Base-by-base conservation (phyloP, 2,113 vertebrate genomes). In the Aix galericulata region DNA sequence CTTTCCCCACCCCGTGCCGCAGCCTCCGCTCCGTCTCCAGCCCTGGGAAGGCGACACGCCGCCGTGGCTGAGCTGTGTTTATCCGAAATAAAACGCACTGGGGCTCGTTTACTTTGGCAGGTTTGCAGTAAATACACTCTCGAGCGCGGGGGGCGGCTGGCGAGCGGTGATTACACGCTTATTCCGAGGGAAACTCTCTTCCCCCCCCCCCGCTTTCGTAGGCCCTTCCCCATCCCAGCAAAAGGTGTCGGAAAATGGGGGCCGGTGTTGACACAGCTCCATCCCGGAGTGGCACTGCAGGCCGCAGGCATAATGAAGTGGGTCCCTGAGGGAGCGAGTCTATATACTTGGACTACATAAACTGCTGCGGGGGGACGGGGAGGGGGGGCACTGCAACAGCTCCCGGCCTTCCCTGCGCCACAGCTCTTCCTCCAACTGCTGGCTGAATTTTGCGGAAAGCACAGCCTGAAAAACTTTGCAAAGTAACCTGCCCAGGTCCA, bases 241-340 rank as follows among this genome's bases (percentile, higher is more conserved):
- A 38, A 95, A 98, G 97, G 98, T 98, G 98, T 98, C 89, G 88
- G 98, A 95, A 93, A 96, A 96, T 60, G 87, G 95, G 96, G 97
- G 92, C 83, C 82, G 73, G 86, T 97, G 97, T 95, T 98, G 98
- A 98, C 97, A 95, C 67, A 88, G 96, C 81, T 75, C 94, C 96
- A 83, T 92, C 94, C 78, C 56, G 4, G 74, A 96, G 95, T 67
- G 92, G 95, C 94, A 96, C 77, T 95, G 88, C 89, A 96, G 96
- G 95, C 97, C 91, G 34, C 91, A 88, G 97, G 88, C 91, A 97
- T 97, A 95, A 98, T 97, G 95, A 98, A 97, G 97, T 83, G 62
- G 93, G 94, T 97, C 98, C 95, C 97, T 86, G 2, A 18, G 91
- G 96, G 95, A 97, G 95, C 46, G 20, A 86, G 93, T 97, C 96